These are phyloP conservation scores for Gorilla gorilla DNA, from an alignment of 2,113 vertebrate genomes.

Conservation along the genomic window DNA sequence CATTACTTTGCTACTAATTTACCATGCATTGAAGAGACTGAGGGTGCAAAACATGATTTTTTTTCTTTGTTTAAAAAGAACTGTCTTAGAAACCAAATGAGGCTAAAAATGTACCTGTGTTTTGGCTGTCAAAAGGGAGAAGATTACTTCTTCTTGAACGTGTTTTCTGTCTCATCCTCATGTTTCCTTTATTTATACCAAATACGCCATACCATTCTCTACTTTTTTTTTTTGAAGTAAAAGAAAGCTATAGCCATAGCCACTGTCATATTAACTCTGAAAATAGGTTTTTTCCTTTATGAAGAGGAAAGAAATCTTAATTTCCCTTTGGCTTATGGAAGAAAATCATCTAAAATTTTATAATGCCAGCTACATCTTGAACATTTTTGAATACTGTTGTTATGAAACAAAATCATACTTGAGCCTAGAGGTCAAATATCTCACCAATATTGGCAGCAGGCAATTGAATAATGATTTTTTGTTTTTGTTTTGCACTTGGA, in stretches of 20 bases:
- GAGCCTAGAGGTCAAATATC: neutral
- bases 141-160: neutral
- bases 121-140: neutral
- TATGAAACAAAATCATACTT: neutral
- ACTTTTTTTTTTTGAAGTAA: neutral
- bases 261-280: neutral
- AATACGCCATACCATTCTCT: neutral
- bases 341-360: neutral
- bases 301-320: neutral
- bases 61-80: neutral
- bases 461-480: neutral
- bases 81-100: neutral
- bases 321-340: neutral
- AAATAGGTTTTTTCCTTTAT: neutral
- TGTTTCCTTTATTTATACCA: neutral
- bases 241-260: neutral
- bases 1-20: conserved; percentile 35
- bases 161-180: neutral
- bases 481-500: rapidly evolving
- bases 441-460: neutral
- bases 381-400: neutral
- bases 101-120: neutral
- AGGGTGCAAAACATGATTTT: neutral
- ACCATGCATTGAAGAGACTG: neutral
- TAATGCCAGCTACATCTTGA: neutral